Evolutionary conservation across 64 coral and sea anemone genomes (phyloP).

Genomic region (Montipora efflorescens): DNA sequence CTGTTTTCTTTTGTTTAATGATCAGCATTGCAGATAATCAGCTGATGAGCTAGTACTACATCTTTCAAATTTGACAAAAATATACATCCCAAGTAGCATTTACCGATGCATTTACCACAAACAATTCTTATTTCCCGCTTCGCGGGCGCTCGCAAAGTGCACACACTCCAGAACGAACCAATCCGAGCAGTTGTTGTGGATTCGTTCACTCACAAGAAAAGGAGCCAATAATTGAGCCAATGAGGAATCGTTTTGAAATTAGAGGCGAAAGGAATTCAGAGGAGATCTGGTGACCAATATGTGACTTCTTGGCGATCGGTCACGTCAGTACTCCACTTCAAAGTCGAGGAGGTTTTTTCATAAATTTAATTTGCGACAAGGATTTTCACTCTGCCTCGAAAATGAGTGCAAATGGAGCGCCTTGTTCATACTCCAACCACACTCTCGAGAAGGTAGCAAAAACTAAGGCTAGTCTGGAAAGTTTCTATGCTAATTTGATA

Average conservation of each 20-base stretch:
- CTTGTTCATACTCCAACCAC: constrained; percentile 86
- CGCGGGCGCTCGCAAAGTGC: no score
- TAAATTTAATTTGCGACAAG: not conserved
- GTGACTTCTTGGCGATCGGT: not conserved
- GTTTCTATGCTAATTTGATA: constrained; percentile 91
- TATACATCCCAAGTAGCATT: no score
- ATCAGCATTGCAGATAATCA: no score
- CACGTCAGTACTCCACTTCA: not conserved
- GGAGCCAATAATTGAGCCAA: not conserved
- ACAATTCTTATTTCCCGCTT: no score
- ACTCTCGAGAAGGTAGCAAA: constrained; percentile 98
- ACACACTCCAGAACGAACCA: not conserved
- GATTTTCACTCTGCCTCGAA: constrained; percentile 73
- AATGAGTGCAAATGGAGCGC: constrained; percentile 83
- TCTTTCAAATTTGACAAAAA: no score
- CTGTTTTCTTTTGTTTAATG: no score
- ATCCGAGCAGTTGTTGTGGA: not conserved
- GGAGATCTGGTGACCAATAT: constrained; percentile 22
- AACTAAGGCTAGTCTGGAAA: constrained; percentile 95
- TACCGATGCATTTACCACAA: no score
- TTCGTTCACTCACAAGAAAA: not conserved
- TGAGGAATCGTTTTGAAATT: not conserved
- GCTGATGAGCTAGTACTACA: no score
- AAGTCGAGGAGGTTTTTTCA: not conserved
- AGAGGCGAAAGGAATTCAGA: not conserved